Evolutionary conservation across 2,113 vertebrate genomes (phyloP).

Genomic region (Tragelaphus strepsiceros): DNA sequence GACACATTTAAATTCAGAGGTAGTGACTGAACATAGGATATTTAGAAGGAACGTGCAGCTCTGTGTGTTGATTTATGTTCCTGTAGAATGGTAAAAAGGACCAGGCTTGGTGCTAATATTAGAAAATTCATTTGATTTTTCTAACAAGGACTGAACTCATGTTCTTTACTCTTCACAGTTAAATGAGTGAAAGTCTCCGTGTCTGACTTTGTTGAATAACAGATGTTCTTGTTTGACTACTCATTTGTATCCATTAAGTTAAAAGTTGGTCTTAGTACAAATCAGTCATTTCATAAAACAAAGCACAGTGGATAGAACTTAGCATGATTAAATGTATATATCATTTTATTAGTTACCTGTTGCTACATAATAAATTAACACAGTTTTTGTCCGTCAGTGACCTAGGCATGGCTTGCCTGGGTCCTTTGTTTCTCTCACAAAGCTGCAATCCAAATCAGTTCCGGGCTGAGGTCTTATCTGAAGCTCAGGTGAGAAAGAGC

Average conservation of each 20-base stretch:
- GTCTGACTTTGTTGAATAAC: background rate
- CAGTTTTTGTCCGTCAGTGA: background rate
- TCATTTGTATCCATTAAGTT: background rate
- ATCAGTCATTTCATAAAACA: background rate
- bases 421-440: background rate
- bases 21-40: background rate
- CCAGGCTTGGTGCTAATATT: background rate
- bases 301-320: background rate
- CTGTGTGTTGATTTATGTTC: background rate
- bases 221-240: background rate
- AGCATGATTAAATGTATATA: background rate
- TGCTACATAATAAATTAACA: background rate
- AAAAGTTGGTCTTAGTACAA: background rate
- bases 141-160: background rate
- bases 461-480: background rate
- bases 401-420: background rate
- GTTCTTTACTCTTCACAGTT: background rate
- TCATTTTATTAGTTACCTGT: background rate
- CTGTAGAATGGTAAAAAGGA: background rate
- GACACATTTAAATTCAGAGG: background rate
- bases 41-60: background rate
- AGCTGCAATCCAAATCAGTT: background rate
- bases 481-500: background rate
- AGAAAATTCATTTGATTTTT: background rate
- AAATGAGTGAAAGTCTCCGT: background rate